These are phyloP conservation scores for Nephrotoma flavescens DNA, from an alignment of 2,888 invertebrate genomes.

Conservation along the genomic window DNA sequence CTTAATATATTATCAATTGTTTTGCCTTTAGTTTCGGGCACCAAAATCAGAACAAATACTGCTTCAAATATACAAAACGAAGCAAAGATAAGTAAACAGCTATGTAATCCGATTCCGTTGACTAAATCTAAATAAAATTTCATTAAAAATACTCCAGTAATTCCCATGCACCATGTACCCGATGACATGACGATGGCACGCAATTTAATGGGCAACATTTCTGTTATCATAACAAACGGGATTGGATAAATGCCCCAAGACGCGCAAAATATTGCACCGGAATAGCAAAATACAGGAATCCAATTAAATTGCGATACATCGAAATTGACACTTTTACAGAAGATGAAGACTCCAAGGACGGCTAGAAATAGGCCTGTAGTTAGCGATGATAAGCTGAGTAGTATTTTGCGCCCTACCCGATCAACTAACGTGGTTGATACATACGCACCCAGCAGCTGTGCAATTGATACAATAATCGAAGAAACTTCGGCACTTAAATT, in stretches of 20 bases:
- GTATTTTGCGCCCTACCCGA: not conserved
- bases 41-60: conserved; percentile 17
- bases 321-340: not conserved
- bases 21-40: conserved; percentile 23
- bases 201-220: conserved; percentile 23
- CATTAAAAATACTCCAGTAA: conserved; percentile 3
- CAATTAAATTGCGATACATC: conserved; percentile 10
- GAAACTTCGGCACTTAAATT: not conserved
- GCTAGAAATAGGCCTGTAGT: not conserved
- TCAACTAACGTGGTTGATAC: conserved; percentile 1
- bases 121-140: conserved; percentile 11
- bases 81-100: conserved; percentile 21
- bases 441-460: not conserved
- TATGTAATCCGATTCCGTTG: conserved; percentile 15
- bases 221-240: conserved; percentile 21
- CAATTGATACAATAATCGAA: conserved; percentile 1
- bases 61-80: conserved; percentile 19
- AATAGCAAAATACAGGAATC: conserved; percentile 18
- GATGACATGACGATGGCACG: conserved; percentile 6
- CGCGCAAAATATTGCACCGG: conserved; percentile 18
- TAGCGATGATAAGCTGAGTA: not conserved
- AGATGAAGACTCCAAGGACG: not conserved
- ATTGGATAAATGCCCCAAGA: conserved; percentile 23
- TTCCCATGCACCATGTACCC: not conserved
- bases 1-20: conserved; percentile 12